phyloP scores from a whole-genome alignment of 2,888 invertebrate species.

The Malthinus flaveolus region DNA sequence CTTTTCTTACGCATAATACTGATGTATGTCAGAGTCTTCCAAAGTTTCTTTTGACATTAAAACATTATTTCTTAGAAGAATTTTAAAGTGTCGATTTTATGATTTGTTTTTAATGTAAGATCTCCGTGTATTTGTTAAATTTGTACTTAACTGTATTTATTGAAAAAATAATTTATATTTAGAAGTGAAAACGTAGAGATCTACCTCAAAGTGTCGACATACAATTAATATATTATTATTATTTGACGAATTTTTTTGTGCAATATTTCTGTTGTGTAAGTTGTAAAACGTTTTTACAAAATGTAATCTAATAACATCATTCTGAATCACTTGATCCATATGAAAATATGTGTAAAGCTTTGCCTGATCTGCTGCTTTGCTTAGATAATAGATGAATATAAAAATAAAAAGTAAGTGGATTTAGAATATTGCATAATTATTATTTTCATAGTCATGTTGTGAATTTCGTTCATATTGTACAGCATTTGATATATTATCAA shows the following conservation, averaged over 20 bases:
- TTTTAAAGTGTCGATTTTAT: neutral
- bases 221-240: conserved; percentile 7
- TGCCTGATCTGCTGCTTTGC: conserved; percentile 24
- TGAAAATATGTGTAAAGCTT: conserved; percentile 24
- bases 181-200: conserved; percentile 15
- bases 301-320: conserved; percentile 17
- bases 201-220: conserved; percentile 26
- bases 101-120: conserved; percentile 5
- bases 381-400: conserved; percentile 26
- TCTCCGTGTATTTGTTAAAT: conserved; percentile 13
- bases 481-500: conserved; percentile 23
- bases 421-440: conserved; percentile 20
- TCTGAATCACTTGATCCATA: conserved; percentile 19
- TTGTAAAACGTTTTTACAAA: conserved; percentile 12
- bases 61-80: neutral
- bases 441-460: conserved; percentile 22
- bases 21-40: conserved; percentile 22
- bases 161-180: conserved; percentile 17
- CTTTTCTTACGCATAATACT: conserved; percentile 1
- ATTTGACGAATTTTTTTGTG: conserved; percentile 12
- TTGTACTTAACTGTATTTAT: conserved; percentile 24
- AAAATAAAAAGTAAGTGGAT: conserved; percentile 22
- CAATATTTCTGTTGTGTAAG: conserved; percentile 15
- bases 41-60: conserved; percentile 8
- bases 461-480: conserved; percentile 19